Conservation (phyloP, 37 sponge, comb jelly and placozoan genomes). For the Spongia lamella region DNA sequence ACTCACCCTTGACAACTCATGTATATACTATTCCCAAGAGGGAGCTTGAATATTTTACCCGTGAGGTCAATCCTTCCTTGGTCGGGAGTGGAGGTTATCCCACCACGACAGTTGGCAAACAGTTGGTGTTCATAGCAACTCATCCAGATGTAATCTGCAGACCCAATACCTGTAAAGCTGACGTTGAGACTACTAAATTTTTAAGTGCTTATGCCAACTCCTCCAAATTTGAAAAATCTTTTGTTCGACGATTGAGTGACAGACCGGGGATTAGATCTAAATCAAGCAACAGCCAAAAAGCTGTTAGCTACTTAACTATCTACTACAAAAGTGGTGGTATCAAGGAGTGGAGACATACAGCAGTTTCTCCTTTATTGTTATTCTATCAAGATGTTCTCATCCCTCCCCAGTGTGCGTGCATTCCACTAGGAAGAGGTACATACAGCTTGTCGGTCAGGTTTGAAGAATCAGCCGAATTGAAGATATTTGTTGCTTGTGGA, state of each 20-base stretch:
- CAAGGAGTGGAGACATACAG: slow-evolving; percentile 1
- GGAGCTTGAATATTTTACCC: background rate
- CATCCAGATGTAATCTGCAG: background rate
- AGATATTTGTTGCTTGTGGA: slow-evolving; percentile 44
- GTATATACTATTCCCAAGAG: background rate
- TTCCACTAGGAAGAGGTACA: slow-evolving; percentile 19
- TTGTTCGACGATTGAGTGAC: too few relatives aligned
- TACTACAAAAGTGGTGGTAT: slow-evolving; percentile 10
- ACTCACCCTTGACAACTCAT: slow-evolving; percentile 33
- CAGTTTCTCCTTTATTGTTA: background rate
- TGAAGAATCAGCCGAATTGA: slow-evolving; percentile 11
- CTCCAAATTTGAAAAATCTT: too few relatives aligned
- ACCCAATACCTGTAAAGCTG: too few relatives aligned
- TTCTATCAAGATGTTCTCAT: background rate
- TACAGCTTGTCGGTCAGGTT: slow-evolving; percentile 34
- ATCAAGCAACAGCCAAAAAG: background rate
- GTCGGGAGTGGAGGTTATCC: background rate
- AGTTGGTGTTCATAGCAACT: slow-evolving; percentile 22
- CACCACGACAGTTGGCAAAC: background rate
- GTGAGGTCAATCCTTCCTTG: background rate
- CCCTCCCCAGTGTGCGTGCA: background rate
- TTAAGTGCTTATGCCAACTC: too few relatives aligned
- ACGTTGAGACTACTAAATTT: too few relatives aligned
- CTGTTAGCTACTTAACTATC: slow-evolving; percentile 30
- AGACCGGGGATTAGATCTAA: too few relatives aligned